Evolutionary conservation across 2,113 vertebrate species (phyloP).

Genomic region (Garra rufa): DNA sequence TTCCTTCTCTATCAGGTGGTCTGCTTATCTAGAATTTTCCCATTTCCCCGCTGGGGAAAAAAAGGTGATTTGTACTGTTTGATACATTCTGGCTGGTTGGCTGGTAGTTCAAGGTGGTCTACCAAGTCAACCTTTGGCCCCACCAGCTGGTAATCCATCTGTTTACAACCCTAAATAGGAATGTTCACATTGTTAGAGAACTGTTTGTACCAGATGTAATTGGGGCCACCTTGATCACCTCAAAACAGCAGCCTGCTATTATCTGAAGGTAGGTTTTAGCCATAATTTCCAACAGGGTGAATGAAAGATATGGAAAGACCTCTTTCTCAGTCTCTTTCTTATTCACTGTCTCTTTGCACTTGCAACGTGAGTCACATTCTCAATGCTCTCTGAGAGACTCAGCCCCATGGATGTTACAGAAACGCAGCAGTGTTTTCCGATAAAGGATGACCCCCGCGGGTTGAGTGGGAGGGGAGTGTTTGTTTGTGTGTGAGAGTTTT

Average conservation of each 20-base stretch:
- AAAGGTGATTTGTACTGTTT: neutral
- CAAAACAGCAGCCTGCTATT: neutral
- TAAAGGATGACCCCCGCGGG: constrained; percentile 31
- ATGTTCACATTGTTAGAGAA: neutral
- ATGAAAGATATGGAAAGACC: neutral
- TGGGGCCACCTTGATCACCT: neutral
- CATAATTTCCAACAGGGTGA: neutral
- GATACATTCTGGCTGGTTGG: neutral
- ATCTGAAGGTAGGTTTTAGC: neutral
- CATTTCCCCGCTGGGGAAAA: neutral
- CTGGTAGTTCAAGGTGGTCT: neutral
- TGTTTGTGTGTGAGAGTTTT: constrained; percentile 21
- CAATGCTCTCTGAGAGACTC: neutral
- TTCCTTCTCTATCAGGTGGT: neutral
- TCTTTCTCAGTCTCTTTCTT: neutral
- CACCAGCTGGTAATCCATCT: neutral
- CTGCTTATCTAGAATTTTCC: neutral
- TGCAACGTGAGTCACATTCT: constrained; percentile 29
- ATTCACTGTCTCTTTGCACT: constrained; percentile 5
- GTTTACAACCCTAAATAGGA: neutral
- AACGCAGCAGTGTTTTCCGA: constrained; percentile 12
- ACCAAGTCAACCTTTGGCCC: neutral
- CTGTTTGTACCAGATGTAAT: neutral
- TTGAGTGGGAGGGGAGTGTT: constrained; percentile 25
- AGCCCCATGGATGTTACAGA: neutral